phyloP scores from a whole-genome alignment of 2,797 vertebrate species.

The Lates japonicus region DNA sequence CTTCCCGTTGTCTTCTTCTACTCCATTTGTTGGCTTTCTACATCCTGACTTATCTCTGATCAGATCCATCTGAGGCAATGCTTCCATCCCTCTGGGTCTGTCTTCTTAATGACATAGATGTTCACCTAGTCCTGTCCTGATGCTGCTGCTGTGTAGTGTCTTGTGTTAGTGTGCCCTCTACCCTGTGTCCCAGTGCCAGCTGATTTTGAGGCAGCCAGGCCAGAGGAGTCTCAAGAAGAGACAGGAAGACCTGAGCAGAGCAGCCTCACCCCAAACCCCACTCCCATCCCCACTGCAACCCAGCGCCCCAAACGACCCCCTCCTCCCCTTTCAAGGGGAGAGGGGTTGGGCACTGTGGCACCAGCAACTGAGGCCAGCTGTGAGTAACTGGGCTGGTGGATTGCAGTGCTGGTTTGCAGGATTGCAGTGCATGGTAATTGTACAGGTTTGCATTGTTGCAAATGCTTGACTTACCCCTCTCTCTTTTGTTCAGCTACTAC shows the following conservation, averaged over 20 bases:
- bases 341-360: slow-evolving; percentile 71
- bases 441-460: slow-evolving; percentile 77
- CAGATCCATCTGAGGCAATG: slow-evolving; percentile 20
- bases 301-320: slow-evolving; percentile 76
- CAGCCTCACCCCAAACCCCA: slow-evolving; percentile 71
- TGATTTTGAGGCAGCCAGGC: slow-evolving; percentile 81
- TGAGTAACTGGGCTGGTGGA: slow-evolving; percentile 85
- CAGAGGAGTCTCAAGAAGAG: slow-evolving; percentile 81
- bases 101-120: slow-evolving; percentile 16
- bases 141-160: slow-evolving; percentile 64
- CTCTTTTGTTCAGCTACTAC: slow-evolving; percentile 63
- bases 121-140: slow-evolving; percentile 50
- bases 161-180: slow-evolving; percentile 82
- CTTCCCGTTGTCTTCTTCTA: slow-evolving; percentile 23
- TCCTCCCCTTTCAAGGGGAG: slow-evolving; percentile 76
- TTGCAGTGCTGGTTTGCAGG: slow-evolving; percentile 83
- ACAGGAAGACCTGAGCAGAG: slow-evolving; percentile 79
- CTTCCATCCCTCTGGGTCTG: slow-evolving; percentile 39
- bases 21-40: slow-evolving; percentile 36
- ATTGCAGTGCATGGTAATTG: slow-evolving; percentile 81
- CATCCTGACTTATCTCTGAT: slow-evolving; percentile 36
- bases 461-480: slow-evolving; percentile 74
- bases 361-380: slow-evolving; percentile 80
- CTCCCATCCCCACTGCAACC: slow-evolving; percentile 74
- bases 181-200: slow-evolving; percentile 83